Evolutionary conservation across 2,113 vertebrate genomes (phyloP).

Genomic region (Cyanoramphus novaezelandiae): DNA sequence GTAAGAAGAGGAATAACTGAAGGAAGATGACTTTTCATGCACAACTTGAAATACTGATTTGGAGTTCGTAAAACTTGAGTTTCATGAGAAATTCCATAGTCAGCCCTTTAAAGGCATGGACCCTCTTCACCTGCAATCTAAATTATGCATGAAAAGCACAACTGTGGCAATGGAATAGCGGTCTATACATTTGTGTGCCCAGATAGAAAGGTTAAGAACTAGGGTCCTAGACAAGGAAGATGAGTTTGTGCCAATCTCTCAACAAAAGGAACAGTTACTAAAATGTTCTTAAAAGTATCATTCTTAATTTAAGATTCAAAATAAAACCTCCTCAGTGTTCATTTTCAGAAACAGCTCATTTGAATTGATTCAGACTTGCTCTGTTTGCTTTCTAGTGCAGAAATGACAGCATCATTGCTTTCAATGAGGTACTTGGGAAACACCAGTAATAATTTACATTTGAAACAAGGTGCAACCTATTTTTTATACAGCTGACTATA

Average conservation of each 20-base stretch:
- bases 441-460: background rate
- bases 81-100: background rate
- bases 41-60: rapidly evolving
- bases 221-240: background rate
- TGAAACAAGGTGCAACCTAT: background rate
- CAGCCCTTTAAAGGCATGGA: background rate
- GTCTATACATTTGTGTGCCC: background rate
- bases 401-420: background rate
- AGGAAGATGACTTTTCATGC: background rate
- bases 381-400: background rate
- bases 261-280: background rate
- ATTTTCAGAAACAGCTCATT: background rate
- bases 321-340: background rate
- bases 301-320: background rate
- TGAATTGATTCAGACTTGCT: background rate
- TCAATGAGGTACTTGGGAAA: background rate
- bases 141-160: background rate
- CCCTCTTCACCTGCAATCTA: background rate
- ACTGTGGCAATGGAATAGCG: background rate
- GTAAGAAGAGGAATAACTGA: background rate
- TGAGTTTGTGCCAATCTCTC: background rate
- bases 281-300: background rate
- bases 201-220: background rate
- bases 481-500: background rate
- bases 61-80: background rate